A percentile compares a stretch with the other conserved stretches of the same genome.
phyloP scores from a whole-genome alignment of 2,113 vertebrate genomes.

The Mesoclemmys tuberculata region DNA sequence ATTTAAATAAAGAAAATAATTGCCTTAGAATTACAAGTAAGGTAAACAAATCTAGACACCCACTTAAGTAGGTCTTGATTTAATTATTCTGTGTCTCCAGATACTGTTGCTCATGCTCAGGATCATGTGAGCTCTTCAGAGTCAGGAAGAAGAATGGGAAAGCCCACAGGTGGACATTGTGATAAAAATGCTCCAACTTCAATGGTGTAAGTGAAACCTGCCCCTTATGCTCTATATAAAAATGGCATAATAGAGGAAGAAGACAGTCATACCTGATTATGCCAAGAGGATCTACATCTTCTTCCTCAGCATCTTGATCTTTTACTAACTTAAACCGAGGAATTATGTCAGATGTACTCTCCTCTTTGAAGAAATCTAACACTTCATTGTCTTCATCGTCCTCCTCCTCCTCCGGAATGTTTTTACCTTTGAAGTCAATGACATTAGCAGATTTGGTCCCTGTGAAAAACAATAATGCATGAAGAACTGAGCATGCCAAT shows the following conservation, averaged over 20 bases:
- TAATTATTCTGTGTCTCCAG: neutral
- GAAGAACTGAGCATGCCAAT: neutral
- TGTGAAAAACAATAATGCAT: slow-evolving; percentile 49
- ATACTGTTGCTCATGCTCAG: neutral
- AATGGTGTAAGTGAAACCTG: neutral
- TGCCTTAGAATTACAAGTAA: neutral
- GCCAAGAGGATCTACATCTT: slow-evolving; percentile 84
- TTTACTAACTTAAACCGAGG: slow-evolving; percentile 1
- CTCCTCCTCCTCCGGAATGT: slow-evolving; percentile 57
- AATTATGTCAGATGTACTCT: slow-evolving; percentile 44
- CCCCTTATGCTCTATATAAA: neutral
- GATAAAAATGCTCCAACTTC: neutral
- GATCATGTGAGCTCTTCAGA: neutral
- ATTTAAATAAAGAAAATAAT: neutral
- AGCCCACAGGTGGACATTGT: neutral
- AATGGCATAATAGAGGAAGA: neutral
- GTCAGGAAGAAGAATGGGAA: neutral
- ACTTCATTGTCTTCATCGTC: slow-evolving; percentile 66
- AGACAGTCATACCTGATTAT: slow-evolving; percentile 79
- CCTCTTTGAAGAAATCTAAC: slow-evolving; percentile 84
- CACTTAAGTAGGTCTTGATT: neutral
- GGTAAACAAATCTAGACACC: neutral
- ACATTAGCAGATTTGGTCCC: slow-evolving; percentile 76
- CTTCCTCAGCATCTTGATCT: slow-evolving; percentile 55
- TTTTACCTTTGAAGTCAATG: slow-evolving; percentile 66